These are phyloP conservation scores for Folsomia candida DNA, from an alignment of 2,888 invertebrate species.

Conservation along the genomic window DNA sequence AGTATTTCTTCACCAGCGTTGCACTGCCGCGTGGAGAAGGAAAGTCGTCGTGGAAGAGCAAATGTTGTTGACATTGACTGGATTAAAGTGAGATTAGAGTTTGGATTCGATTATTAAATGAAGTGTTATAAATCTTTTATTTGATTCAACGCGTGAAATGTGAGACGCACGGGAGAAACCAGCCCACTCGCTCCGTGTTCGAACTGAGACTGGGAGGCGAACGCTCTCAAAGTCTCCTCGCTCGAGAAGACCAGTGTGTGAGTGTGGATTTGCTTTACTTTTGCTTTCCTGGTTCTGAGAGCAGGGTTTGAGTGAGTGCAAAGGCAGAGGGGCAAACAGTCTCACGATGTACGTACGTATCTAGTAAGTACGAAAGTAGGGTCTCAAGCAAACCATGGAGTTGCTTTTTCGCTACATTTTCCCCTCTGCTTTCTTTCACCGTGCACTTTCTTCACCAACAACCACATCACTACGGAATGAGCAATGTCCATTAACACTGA, in stretches of 20 bases:
- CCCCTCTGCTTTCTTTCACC: not conserved
- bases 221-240: not conserved
- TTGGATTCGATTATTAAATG: conserved; percentile 1
- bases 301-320: not conserved
- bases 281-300: not conserved
- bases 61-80: not conserved
- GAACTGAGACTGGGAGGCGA: conserved; percentile 2
- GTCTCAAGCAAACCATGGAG: not conserved
- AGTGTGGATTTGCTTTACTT: not conserved
- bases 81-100: not conserved
- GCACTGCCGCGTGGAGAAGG: no score
- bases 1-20: no score
- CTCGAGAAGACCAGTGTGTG: not conserved
- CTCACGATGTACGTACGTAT: no score
- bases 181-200: not conserved
- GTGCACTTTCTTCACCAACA: no score
- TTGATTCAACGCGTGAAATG: not conserved
- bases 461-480: no score
- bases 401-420: no score
- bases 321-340: not conserved
- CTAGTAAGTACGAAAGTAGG: not conserved
- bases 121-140: not conserved
- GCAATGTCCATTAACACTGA: no score
- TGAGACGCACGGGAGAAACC: not conserved
- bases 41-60: no score